Base-by-base conservation (phyloP, 53 echinoderm and acorn worm species). In the Antedon mediterranea region DNA sequence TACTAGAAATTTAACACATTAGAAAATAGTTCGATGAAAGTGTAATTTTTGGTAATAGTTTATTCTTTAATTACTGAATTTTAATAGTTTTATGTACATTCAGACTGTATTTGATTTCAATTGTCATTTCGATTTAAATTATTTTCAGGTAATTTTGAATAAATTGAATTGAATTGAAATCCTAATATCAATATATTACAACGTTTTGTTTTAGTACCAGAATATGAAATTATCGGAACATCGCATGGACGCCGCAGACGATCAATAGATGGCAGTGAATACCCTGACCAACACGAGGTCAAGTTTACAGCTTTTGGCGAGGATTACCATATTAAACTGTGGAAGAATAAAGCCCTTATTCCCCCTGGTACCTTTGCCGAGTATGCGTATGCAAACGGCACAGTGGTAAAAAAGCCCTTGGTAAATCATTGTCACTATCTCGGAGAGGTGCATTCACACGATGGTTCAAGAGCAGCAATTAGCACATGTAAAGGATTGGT, bases 401-500 rank as follows among this genome's bases (percentile, higher is more conserved):
- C 32, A 5, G 82, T 88, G 41, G 72, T 79, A 75, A 75, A 78
- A 79, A 78, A 79, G 34, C 85, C 72, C 33, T 31, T 75, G 28
- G 32, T 79, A 7, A 80, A 87, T 29, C 75, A 72, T 32, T 88
- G 89, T 32, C 78, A 85, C 75, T 85, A 85, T 70, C 34, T 88
- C 28, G 89, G 89, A n/a, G 72, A 78, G 71, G 82, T 85, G 5
- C 29, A 79, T 30, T 88, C 85, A 30, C 85, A 88, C 37, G 71
- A 75, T 33, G 79, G 82, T 31, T 71, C 88, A 4, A 82, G 80
- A 33, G 89, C 83, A 0, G 87, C 93, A 3, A 70, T 93, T 23
- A 89, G 81, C 75, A 77, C 88, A 31, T 93, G 93, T 33, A 76
- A 81, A 72, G 93, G 89, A 72, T 28, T 89, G 73, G 93, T 93